Percentiles rank a stretch among this genome's conserved stretches.
These are phyloP conservation scores for Lasius platythorax DNA, from an alignment of 2,888 invertebrate genomes.

Conservation along the genomic window DNA sequence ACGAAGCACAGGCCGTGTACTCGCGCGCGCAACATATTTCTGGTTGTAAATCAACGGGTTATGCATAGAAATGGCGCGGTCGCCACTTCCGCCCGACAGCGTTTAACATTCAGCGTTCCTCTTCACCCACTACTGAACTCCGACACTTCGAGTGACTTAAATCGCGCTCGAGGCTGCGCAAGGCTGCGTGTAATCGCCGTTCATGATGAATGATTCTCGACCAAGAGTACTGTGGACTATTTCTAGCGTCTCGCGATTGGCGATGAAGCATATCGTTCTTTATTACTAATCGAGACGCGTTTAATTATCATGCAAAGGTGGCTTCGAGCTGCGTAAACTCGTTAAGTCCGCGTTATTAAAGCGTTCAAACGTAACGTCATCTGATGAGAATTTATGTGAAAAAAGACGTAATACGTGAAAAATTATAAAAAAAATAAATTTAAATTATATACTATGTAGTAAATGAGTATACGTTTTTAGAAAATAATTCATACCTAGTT, in stretches of 20 bases:
- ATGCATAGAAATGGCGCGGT: constrained; percentile 68
- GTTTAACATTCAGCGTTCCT: constrained; percentile 61
- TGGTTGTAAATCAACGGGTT: constrained; percentile 83
- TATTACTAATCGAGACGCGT: constrained; percentile 48
- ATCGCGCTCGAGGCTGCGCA: constrained; percentile 48
- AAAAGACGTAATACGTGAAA: neutral
- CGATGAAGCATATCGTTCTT: constrained; percentile 13
- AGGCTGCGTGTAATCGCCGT: constrained; percentile 44
- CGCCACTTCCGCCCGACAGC: constrained; percentile 67
- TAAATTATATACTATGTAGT: neutral
- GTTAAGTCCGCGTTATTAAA: constrained; percentile 26
- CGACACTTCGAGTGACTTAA: constrained; percentile 52
- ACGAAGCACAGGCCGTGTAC: constrained; percentile 56
- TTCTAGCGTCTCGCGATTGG: constrained; percentile 17
- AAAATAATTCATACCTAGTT: neutral
- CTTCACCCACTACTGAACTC: constrained; percentile 69
- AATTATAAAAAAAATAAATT: neutral
- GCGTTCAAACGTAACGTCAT: constrained; percentile 15
- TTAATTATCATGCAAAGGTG: constrained; percentile 47
- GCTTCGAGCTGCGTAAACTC: constrained; percentile 48
- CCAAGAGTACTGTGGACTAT: neutral
- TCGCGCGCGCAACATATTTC: constrained; percentile 71
- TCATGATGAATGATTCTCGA: constrained; percentile 63
- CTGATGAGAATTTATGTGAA: neutral
- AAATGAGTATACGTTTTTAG: neutral